These are phyloP conservation scores for Adrianichthys oophorus DNA, from an alignment of 2,797 vertebrate species.

Conservation along the genomic window DNA sequence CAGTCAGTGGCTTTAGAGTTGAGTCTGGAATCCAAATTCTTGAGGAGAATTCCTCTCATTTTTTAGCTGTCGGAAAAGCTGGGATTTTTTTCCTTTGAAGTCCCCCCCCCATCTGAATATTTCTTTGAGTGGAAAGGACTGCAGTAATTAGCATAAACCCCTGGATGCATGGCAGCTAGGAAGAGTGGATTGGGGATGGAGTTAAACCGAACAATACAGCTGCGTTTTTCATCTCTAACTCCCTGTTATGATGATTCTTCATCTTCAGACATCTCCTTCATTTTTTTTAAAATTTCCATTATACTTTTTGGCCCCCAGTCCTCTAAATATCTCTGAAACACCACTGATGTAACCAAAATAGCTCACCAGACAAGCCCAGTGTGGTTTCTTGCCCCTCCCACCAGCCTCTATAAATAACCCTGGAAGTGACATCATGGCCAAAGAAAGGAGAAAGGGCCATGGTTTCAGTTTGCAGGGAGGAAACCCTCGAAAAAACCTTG, in stretches of 20 bases:
- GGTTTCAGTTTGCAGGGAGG: constrained; percentile 31
- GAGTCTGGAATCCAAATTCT: constrained; percentile 1
- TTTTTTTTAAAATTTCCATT: constrained; percentile 8
- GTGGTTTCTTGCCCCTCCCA: constrained; percentile 35
- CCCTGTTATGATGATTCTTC: constrained; percentile 1
- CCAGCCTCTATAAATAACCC: constrained; percentile 49
- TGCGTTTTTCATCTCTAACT: too few relatives aligned
- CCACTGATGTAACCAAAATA: constrained; percentile 58
- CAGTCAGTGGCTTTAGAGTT: constrained; percentile 15
- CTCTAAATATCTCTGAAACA: constrained; percentile 60
- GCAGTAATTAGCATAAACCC: constrained; percentile 38
- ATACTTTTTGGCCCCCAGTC: constrained; percentile 12
- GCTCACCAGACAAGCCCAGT: constrained; percentile 28
- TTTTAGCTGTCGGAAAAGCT: constrained; percentile 21
- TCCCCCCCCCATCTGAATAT: background rate
- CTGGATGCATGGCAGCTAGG: constrained; percentile 10
- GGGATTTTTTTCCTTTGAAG: constrained; percentile 8
- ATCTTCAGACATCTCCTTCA: constrained; percentile 26
- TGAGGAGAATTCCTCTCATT: constrained; percentile 5
- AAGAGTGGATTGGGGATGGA: constrained; percentile 12
- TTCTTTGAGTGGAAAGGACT: constrained; percentile 4
- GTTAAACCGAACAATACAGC: constrained; percentile 6
- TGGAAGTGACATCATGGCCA: constrained; percentile 42
- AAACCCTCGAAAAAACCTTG: constrained; percentile 40
- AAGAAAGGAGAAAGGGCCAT: constrained; percentile 4